Evolutionary conservation across 2,888 invertebrate genomes (phyloP).

Genomic region (Epinotia demarniana): DNA sequence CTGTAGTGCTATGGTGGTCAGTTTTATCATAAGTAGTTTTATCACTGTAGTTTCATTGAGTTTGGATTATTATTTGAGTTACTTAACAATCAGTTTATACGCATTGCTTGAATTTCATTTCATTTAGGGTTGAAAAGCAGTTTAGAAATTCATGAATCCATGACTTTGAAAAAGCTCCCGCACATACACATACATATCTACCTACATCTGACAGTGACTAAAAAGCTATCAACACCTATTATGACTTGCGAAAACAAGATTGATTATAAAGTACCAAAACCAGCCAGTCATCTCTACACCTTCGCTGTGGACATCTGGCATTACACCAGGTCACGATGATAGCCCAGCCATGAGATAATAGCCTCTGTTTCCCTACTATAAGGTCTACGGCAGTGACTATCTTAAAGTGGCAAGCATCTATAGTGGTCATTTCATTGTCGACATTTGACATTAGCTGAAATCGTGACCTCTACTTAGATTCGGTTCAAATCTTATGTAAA

Average conservation of each 20-base stretch:
- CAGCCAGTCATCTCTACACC: constrained; percentile 34
- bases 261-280: constrained; percentile 53
- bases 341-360: neutral
- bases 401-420: neutral
- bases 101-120: neutral
- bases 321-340: constrained; percentile 11
- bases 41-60: no score
- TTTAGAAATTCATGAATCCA: neutral
- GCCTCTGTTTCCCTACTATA: neutral
- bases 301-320: constrained; percentile 19
- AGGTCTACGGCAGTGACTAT: neutral
- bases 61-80: neutral
- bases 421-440: constrained; percentile 15
- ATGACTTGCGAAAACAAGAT: constrained; percentile 42
- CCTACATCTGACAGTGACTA: constrained; percentile 12
- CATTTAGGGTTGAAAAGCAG: neutral
- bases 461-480: constrained; percentile 31
- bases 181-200: neutral
- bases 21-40: no score
- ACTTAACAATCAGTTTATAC: neutral
- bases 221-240: constrained; percentile 20
- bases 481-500: constrained; percentile 15
- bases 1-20: no score
- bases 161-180: neutral
- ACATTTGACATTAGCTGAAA: constrained; percentile 30